A percentile compares a stretch with the other conserved stretches of the same genome.
phyloP scores from a whole-genome alignment of 2,113 vertebrate genomes.

The Corynorhinus townsendii region DNA sequence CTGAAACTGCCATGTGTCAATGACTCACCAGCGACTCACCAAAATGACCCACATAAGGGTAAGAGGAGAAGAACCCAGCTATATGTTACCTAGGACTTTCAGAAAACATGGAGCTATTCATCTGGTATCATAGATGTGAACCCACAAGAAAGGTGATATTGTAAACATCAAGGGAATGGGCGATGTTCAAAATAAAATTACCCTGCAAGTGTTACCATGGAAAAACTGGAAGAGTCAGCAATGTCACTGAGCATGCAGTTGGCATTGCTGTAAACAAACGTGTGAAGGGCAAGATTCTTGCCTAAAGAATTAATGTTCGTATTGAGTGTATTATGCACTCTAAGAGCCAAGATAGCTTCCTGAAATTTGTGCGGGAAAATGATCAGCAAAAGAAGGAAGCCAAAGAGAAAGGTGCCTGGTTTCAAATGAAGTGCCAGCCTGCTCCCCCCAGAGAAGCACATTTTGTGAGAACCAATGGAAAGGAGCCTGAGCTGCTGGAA shows the following conservation, averaged over 20 bases:
- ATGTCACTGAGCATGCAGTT: background rate
- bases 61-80: background rate
- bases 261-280: background rate
- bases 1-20: background rate
- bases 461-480: background rate
- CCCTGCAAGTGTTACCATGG: background rate
- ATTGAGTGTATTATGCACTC: background rate
- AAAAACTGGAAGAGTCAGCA: background rate
- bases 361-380: background rate
- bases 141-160: background rate
- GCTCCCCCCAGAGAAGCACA: background rate
- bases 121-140: background rate
- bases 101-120: background rate
- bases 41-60: background rate
- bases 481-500: background rate
- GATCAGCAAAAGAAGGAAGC: background rate
- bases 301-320: background rate
- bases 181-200: background rate
- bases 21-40: background rate
- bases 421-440: background rate
- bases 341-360: background rate
- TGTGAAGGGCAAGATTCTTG: background rate
- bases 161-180: background rate
- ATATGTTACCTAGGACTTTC: background rate
- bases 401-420: background rate